phyloP scores from a whole-genome alignment of 2,797 vertebrate genomes.

The Pampus argenteus region DNA sequence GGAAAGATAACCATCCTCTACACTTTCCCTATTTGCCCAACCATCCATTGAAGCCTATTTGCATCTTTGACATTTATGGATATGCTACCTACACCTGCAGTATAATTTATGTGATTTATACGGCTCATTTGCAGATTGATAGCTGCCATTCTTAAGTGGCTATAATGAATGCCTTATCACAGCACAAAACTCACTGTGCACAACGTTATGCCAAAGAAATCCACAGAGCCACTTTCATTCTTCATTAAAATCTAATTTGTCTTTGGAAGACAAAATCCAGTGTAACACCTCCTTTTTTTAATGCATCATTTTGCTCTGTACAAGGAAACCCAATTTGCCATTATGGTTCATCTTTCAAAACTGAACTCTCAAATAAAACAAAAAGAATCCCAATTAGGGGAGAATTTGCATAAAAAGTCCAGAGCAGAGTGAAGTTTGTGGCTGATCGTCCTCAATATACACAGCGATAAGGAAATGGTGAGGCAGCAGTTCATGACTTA shows the following conservation, averaged over 20 bases:
- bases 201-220: conserved; percentile 53
- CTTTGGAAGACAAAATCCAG: conserved; percentile 59
- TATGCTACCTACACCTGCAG: conserved; percentile 52
- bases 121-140: conserved; percentile 83
- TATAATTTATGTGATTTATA: conserved; percentile 76
- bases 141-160: conserved; percentile 80
- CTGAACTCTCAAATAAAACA: conserved; percentile 48
- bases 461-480: conserved; percentile 41
- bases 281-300: conserved; percentile 48
- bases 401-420: conserved; percentile 4
- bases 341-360: conserved; percentile 68
- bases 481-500: conserved; percentile 42
- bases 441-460: conserved; percentile 31
- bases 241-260: conserved; percentile 80
- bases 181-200: conserved; percentile 66
- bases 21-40: conserved; percentile 34
- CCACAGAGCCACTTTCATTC: conserved; percentile 67
- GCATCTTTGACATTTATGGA: conserved; percentile 79
- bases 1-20: conserved; percentile 17
- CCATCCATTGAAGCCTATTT: conserved; percentile 73
- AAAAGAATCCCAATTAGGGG: conserved; percentile 41
- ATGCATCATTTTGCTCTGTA: conserved; percentile 65
- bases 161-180: conserved; percentile 78
- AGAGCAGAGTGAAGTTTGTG: conserved; percentile 24
- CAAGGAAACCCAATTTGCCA: conserved; percentile 68